Evolutionary conservation across 1,140 invertebrate species (phyloP).

Genomic region (Reticulitermes speratus): DNA sequence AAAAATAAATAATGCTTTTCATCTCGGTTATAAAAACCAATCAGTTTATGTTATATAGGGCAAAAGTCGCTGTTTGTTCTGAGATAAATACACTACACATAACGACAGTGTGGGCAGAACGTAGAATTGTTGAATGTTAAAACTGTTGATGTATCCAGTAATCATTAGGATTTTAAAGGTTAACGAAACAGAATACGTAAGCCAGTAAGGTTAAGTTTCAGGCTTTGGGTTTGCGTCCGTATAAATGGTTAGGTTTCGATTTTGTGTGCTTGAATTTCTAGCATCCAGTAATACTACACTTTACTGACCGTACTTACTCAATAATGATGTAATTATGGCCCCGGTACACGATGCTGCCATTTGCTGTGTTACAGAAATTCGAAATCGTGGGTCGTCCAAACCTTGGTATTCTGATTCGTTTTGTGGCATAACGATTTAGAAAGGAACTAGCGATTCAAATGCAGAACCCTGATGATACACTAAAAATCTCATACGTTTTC

Average conservation of each 20-base stretch:
- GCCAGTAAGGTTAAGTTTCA: no score
- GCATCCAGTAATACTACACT: background rate
- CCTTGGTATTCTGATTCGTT: background rate
- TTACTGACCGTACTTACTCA: constrained; percentile 60
- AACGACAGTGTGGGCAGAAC: no score
- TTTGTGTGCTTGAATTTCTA: no score
- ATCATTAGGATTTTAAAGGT: constrained; percentile 21
- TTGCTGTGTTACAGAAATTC: constrained; percentile 83
- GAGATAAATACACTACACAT: no score
- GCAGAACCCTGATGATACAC: no score
- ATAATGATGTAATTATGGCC: constrained; percentile 82
- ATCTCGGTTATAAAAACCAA: constrained; percentile 26
- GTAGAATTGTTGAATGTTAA: no score
- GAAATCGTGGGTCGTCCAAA: constrained; percentile 65
- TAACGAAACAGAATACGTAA: no score
- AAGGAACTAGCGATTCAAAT: background rate
- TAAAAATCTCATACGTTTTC: background rate
- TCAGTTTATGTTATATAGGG: no score
- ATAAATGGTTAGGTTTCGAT: no score
- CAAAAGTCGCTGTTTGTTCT: no score
- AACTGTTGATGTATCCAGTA: no score
- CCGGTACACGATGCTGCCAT: constrained; percentile 86
- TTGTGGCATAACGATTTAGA: background rate
- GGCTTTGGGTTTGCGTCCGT: no score
- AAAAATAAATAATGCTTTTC: constrained; percentile 44